Conservation (phyloP, 2,888 invertebrate genomes). For the Drosophila formosana region DNA sequence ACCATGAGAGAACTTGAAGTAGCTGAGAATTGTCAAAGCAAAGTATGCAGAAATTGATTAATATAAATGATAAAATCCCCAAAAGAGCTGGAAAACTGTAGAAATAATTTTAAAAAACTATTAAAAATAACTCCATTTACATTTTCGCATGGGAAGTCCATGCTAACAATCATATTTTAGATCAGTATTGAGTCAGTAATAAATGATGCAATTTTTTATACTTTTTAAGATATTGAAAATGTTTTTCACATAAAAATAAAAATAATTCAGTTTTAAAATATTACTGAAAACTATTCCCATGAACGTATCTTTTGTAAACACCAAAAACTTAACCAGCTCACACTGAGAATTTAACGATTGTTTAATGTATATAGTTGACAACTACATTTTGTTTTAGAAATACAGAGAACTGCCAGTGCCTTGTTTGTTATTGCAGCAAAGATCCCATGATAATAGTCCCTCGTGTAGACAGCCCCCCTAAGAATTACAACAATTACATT, state of each 20-base stretch:
- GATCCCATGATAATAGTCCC: conserved; percentile 7
- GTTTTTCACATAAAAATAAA: no score
- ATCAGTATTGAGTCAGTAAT: no score
- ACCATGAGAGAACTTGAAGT: background rate
- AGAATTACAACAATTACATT: conserved; percentile 4
- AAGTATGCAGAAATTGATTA: background rate
- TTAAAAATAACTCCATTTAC: no score
- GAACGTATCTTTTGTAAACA: background rate
- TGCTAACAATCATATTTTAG: no score
- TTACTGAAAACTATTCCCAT: no score
- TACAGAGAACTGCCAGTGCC: background rate
- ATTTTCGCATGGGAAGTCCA: no score
- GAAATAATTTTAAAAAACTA: no score
- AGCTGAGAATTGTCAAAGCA: background rate
- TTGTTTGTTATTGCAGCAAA: background rate
- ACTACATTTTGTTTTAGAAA: background rate
- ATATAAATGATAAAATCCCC: no score
- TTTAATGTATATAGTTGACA: background rate
- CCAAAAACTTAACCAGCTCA: background rate
- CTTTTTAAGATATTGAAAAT: background rate
- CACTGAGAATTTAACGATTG: background rate
- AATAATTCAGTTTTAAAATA: no score
- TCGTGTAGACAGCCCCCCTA: background rate
- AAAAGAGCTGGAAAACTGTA: background rate
- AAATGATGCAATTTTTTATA: no score